Evolutionary conservation across 2,888 invertebrate genomes (phyloP).

Genomic region (Eueremaeus valkanovi): DNA sequence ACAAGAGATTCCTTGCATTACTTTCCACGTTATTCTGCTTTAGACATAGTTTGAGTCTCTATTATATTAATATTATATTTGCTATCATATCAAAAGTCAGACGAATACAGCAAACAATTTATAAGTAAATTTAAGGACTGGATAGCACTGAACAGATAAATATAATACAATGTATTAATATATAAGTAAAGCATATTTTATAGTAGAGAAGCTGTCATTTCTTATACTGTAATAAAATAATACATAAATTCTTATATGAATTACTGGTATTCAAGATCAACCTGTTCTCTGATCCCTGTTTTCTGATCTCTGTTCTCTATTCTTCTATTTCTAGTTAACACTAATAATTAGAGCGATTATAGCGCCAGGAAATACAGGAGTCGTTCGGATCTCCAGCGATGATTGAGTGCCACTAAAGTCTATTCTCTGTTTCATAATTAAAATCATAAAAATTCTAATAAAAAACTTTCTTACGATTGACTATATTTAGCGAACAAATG

Average conservation of each 20-base stretch:
- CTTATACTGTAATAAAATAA: slow-evolving; percentile 10
- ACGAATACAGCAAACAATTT: slow-evolving; percentile 18
- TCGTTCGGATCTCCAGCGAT: no score
- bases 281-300: slow-evolving; percentile 3
- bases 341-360: slow-evolving; percentile 5
- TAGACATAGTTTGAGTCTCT: slow-evolving; percentile 10
- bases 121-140: slow-evolving; percentile 19
- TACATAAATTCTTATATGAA: slow-evolving; percentile 22
- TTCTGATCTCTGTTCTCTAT: neutral
- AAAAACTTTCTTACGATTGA: no score
- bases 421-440: no score
- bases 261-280: slow-evolving; percentile 24
- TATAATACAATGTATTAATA: no score
- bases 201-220: neutral
- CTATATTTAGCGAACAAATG: no score
- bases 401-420: no score
- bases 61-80: slow-evolving; percentile 17
- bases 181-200: slow-evolving; percentile 22
- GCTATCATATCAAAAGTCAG: neutral
- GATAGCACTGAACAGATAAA: neutral
- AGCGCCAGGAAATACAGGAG: slow-evolving; percentile 17
- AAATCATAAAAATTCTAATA: no score
- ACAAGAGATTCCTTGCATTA: neutral
- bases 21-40: neutral
- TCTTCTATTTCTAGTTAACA: neutral